Base-by-base conservation (phyloP, 2,113 vertebrate species). In the Azemiops feae region DNA sequence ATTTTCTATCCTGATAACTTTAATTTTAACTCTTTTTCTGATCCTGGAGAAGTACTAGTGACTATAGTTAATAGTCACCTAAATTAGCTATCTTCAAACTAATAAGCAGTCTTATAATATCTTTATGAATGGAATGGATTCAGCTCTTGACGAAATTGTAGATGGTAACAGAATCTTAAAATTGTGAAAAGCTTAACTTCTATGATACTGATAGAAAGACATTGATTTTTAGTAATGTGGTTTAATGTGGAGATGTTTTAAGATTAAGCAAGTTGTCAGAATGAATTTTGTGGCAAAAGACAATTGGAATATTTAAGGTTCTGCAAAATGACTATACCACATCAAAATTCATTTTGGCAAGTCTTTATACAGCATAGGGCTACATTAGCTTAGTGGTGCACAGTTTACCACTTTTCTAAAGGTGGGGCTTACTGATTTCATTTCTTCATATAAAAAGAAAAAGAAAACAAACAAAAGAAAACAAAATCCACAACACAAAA, bases 241-340 rank as follows among this genome's bases (percentile, higher is more conserved):
- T 94, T 94, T 97, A 97, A 97, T 97, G 97, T 93, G 96, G 95
- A 95, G 97, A 97, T 96, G 97, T 96, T 97, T 97, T 96, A 95
- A 97, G 97, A 98, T 97, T 97, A 98, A 97, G 53, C 96, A 97
- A 97, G 96, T 97, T 97, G 97, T 96, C 97, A 97, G 96, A 95
- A 96, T 96, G 96, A 96, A 98, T 98, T 96, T 97, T 94, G 96
- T 96, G 96, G 96, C 96, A 96, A 53, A 89, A 97, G 97, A 97
- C 96, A 97, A 94, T 97, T 96, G 97, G 97, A 97, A 97, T 98
- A 97, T 95, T 97, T 96, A 96, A 96, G 94, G 96, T 94, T 97
- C 97, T 97, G 97, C 97, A 98, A 97, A 97, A 94, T 97, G 97
- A 97, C 96, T 97, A 85, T 92, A 96, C 95, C 96, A 96, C 96